Base-by-base conservation (phyloP, 2,888 invertebrate genomes). In the Pyrrhosoma nymphula region DNA sequence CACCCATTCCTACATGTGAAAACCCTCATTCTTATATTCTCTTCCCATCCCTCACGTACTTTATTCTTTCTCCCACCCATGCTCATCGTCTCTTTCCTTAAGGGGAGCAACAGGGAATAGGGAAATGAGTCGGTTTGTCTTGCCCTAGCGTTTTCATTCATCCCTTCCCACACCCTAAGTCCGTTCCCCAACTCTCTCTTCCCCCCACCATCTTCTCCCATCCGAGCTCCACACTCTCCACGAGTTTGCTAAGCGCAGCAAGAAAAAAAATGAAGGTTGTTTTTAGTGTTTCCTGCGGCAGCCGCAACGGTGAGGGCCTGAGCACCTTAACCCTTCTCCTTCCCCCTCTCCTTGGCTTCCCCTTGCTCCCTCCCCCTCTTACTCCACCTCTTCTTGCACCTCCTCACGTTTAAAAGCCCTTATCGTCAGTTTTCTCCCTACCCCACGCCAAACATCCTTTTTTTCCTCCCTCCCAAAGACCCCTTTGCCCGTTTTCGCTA, bases 61-160 rank as follows among this genome's bases (percentile, higher is more conserved):
- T 69, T 39, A 12, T 35, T 82, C 35, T 16, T 30, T 39, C 26
- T 39, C 60, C 63, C 63, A 56, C 93, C 93, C 69, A n/a, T 69
- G 69, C 47, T 93, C 47, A 47, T 47, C 82, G 16, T 18, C 82
- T 35, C 35, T 69, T 93, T 93, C 47, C 93, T 30, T 20, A 3
- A 30, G 91, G 69, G 35, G 35, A 82, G 35, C 35, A 16, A 12
- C 35, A 91, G 39, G 91, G 39, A 60, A 63, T 39, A 60, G 93
- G 35, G 93, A 63, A 93, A 69, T 47, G 93, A 69, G 93, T 93
- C 26, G 90, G 90, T 26, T 56, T 23, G 90, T 91, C 60, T 60
- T 35, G 90, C 39, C 90, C 30, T 60, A 2, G 35, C 12, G 56
- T 56, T 91, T 91, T 35, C 60, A 56, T 60, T 90, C 35, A 90